Conservation (phyloP, 2,113 vertebrate species). For the Xiphorhynchus elegans region DNA sequence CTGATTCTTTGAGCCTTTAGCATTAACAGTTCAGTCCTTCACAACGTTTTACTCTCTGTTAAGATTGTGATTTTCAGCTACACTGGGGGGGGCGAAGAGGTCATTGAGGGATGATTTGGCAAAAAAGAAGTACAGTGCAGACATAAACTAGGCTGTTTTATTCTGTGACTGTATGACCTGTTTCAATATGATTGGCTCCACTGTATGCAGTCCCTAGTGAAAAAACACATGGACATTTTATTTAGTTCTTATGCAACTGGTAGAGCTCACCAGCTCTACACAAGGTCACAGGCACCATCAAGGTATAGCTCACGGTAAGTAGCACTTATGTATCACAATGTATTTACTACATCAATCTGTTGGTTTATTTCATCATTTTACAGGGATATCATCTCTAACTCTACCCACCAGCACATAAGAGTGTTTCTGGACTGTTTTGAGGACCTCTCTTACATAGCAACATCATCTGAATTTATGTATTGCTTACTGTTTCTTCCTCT, state of each 20-base stretch:
- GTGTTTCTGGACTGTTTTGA: neutral
- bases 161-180: neutral
- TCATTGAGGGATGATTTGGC: neutral
- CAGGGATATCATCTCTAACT: neutral
- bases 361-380: neutral
- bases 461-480: neutral
- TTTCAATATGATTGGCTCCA: neutral
- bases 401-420: neutral
- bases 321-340: neutral
- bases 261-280: neutral
- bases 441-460: neutral
- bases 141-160: neutral
- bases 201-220: neutral
- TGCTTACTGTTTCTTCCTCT: neutral
- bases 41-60: neutral
- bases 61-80: neutral
- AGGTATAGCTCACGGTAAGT: neutral
- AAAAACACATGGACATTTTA: neutral
- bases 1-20: neutral
- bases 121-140: neutral
- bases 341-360: neutral
- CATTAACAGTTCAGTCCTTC: neutral
- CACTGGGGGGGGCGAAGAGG: neutral
- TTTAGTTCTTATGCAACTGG: neutral
- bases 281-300: neutral